Evolutionary conservation across 2,888 invertebrate genomes (phyloP).

Genomic region (Mythimna impura): DNA sequence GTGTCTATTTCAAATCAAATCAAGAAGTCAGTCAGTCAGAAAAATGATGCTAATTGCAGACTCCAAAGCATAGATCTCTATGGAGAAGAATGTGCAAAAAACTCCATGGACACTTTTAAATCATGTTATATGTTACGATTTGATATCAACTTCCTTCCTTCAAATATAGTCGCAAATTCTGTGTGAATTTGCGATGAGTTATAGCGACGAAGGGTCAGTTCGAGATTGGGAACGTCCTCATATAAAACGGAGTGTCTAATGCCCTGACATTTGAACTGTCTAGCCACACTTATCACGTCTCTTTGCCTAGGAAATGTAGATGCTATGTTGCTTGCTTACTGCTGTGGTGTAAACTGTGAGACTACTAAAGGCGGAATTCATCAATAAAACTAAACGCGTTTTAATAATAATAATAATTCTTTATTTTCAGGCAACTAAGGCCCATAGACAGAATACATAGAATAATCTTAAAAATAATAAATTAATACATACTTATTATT

Average conservation of each 20-base stretch:
- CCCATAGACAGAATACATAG: no score
- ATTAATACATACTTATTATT: no score
- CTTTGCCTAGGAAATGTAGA: not conserved
- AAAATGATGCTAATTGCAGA: no score
- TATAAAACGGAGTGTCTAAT: conserved; percentile 20
- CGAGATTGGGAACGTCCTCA: not conserved
- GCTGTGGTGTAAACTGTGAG: not conserved
- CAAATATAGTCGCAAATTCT: not conserved
- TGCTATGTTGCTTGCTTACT: not conserved
- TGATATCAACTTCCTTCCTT: not conserved
- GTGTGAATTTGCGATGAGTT: not conserved
- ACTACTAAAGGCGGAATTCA: not conserved
- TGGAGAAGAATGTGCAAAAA: no score
- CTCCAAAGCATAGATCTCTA: no score
- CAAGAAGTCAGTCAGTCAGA: no score
- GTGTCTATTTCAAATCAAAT: not conserved
- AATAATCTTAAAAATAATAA: no score
- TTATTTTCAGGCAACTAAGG: no score
- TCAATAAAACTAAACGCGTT: no score
- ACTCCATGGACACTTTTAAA: no score
- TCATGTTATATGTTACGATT: no score
- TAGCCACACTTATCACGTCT: conserved; percentile 36
- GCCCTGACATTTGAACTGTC: conserved; percentile 14
- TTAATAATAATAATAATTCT: no score
- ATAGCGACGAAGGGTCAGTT: not conserved